phyloP scores from a whole-genome alignment of 2,797 vertebrate species.

The Micrastur ruficollis region DNA sequence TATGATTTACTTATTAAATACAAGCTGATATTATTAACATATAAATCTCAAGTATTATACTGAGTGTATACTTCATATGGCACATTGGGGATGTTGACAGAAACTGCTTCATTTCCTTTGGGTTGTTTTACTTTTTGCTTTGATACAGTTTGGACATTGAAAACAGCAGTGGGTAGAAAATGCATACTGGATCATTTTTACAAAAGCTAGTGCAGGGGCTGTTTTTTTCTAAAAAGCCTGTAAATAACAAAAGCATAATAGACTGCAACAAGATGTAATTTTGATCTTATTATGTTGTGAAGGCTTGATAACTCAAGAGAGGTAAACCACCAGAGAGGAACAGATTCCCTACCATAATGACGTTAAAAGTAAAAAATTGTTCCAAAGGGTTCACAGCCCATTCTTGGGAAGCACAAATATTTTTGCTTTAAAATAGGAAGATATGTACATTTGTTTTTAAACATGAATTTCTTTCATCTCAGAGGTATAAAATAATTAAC shows the following conservation, averaged over 20 bases:
- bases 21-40: slow-evolving; percentile 50
- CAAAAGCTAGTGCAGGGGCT: neutral
- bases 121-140: slow-evolving; percentile 55
- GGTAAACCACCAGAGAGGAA: slow-evolving; percentile 24
- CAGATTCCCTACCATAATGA: neutral
- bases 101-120: slow-evolving; percentile 58
- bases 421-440: slow-evolving; percentile 35
- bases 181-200: neutral
- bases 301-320: slow-evolving; percentile 20
- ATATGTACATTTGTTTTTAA: slow-evolving; percentile 41
- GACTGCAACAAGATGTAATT: neutral
- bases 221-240: neutral
- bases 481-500: slow-evolving; percentile 67
- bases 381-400: neutral
- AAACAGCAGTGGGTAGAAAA: slow-evolving; percentile 20
- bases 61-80: slow-evolving; percentile 37
- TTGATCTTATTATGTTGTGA: slow-evolving; percentile 53
- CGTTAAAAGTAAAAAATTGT: neutral
- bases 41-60: slow-evolving; percentile 58
- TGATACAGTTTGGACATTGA: slow-evolving; percentile 12
- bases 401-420: slow-evolving; percentile 19
- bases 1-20: slow-evolving; percentile 63
- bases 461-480: slow-evolving; percentile 64
- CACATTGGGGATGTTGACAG: slow-evolving; percentile 50
- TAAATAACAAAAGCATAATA: slow-evolving; percentile 37